Evolutionary conservation across 2,113 vertebrate species (phyloP), one percentile per base, ranked within the genome.

Genomic region (Ammospiza nelsoni): DNA sequence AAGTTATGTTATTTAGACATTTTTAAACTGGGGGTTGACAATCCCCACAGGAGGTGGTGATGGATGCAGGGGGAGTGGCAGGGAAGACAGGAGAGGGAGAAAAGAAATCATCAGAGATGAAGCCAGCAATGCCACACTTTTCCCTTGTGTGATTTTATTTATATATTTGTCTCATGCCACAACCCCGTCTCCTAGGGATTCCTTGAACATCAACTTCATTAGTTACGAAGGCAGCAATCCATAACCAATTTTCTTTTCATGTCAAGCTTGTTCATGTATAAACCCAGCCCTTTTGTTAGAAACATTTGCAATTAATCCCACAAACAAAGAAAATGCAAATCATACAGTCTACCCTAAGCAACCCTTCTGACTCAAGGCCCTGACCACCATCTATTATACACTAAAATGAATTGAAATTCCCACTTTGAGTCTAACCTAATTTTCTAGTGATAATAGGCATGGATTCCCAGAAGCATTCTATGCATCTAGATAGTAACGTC

Each of bases 161-260:
- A 82, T 69, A 68, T 58, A 93, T 92, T 84, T 92, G 85, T 62
- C 72, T 96, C 92, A 82, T 91, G 92, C 73, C 61, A 92, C 65
- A 96, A 54, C 62, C 86, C 58, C 58, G 65, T 96, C 97, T 97
- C 95, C 65, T 48, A 97, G 96, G 97, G 96, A 97, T 97, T 96
- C 75, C 77, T 97, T 96, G 89, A 96, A 92, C 96, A 98, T 97
- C 95, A 98, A 23, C 95, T 98, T 98, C 95, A 98, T 98, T 98
- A 98, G 96, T 98, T 97, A 98, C 4, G 57, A 97, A 98, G 87
- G 97, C 97, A 98, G 97, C 97, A 98, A 98, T 97, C 98, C 97
- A 98, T 97, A 98, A 97, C 98, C 98, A 98, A 97, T 98, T 98
- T 98, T 97, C 96, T 98, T 97, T 98, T 96, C 96, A 92, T 97